Percentiles rank a stretch among this genome's conserved stretches.
These are phyloP conservation scores for Vimba vimba DNA, from an alignment of 2,113 vertebrate species.

Conservation along the genomic window DNA sequence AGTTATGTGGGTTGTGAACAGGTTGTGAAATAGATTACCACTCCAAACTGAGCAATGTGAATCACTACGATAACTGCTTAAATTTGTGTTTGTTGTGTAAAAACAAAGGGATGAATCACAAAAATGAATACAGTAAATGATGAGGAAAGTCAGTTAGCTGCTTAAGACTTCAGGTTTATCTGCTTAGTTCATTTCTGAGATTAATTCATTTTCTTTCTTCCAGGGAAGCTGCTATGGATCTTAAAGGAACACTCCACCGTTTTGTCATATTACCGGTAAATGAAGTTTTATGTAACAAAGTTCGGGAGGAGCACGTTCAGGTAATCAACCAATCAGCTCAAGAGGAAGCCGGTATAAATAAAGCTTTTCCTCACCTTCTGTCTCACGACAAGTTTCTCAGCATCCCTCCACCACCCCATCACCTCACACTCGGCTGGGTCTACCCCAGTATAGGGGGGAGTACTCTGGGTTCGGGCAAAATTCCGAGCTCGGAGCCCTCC, in stretches of 20 bases:
- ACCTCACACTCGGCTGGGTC: too few species aligned
- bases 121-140: neutral
- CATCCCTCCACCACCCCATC: too few species aligned
- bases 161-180: neutral
- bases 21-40: conserved; percentile 17
- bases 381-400: too few species aligned
- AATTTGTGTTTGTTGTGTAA: conserved; percentile 21
- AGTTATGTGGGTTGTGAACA: conserved; percentile 45
- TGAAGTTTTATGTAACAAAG: too few species aligned
- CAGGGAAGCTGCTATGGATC: neutral
- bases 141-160: neutral
- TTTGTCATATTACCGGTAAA: too few species aligned
- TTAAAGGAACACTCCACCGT: neutral
- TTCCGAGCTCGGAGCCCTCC: too few species aligned
- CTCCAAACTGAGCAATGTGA: conserved; percentile 32
- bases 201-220: neutral
- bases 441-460: too few species aligned
- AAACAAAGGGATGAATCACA: conserved; percentile 18
- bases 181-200: neutral
- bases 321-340: too few species aligned
- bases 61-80: conserved; percentile 25
- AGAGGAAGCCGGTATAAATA: too few species aligned
- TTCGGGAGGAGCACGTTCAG: too few species aligned
- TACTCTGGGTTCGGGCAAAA: too few species aligned
- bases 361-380: too few species aligned